Percentiles rank a stretch among this genome's conserved stretches.
Conservation (phyloP, 2,888 invertebrate species). For the Xanthostigma xanthostigma region DNA sequence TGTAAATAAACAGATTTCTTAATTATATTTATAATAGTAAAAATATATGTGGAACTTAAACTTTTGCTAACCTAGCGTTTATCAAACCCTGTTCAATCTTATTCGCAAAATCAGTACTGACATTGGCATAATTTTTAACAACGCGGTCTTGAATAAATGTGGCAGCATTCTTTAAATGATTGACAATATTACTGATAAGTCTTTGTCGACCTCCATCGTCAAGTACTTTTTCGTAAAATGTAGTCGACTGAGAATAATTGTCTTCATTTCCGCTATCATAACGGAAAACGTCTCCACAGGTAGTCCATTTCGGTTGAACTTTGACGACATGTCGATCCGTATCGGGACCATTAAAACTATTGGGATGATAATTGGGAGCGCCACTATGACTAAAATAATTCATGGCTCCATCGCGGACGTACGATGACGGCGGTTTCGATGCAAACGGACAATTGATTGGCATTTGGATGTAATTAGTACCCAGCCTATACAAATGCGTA, state of each 20-base stretch:
- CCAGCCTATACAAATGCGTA: slow-evolving; percentile 82
- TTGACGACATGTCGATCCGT: slow-evolving; percentile 48
- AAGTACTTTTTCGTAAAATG: slow-evolving; percentile 55
- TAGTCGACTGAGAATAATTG: slow-evolving; percentile 72
- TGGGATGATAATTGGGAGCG: slow-evolving; percentile 92
- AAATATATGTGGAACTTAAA: no score
- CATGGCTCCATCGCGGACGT: slow-evolving; percentile 82
- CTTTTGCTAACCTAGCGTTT: no score
- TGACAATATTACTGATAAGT: slow-evolving; percentile 65
- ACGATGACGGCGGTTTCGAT: slow-evolving; percentile 47
- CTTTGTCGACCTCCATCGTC: slow-evolving; percentile 56
- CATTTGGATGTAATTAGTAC: slow-evolving; percentile 81
- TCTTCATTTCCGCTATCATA: slow-evolving; percentile 76
- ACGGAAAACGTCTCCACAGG: slow-evolving; percentile 64
- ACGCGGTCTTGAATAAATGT: slow-evolving; percentile 79
- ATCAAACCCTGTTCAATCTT: slow-evolving; percentile 39
- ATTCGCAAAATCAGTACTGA: slow-evolving; percentile 64
- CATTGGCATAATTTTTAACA: slow-evolving; percentile 66
- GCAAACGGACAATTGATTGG: slow-evolving; percentile 91
- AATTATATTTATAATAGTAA: no score
- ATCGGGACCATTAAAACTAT: slow-evolving; percentile 83
- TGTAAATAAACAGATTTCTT: no score
- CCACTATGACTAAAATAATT: slow-evolving; percentile 67
- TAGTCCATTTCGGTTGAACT: slow-evolving; percentile 38
- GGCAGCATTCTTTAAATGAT: slow-evolving; percentile 60